Conservation (phyloP, 1,140 invertebrate genomes). For the Lordiphosa mommai region DNA sequence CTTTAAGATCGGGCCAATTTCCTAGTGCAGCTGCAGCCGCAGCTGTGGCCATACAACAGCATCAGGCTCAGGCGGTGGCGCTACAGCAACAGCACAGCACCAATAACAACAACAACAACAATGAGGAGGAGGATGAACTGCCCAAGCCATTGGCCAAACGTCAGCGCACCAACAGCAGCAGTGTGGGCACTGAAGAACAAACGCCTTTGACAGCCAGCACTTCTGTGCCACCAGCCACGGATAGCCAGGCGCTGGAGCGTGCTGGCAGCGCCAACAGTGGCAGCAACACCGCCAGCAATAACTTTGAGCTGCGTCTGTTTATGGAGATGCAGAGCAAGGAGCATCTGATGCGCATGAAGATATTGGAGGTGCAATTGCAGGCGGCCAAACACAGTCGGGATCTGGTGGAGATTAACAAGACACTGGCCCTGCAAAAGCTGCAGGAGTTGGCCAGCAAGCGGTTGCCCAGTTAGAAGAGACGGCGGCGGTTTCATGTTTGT, state of each 20-base stretch:
- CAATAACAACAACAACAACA: slow-evolving; percentile 52
- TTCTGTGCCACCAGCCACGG: slow-evolving; percentile 13
- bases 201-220: slow-evolving; percentile 7
- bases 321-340: slow-evolving; percentile 79
- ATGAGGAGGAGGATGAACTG: slow-evolving; percentile 50
- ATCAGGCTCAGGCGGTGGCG: slow-evolving; percentile 54
- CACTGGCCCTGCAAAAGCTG: slow-evolving; percentile 72
- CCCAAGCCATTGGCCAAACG: slow-evolving; percentile 56
- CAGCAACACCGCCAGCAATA: slow-evolving; percentile 13
- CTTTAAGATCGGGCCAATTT: slow-evolving; percentile 66
- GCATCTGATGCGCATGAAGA: slow-evolving; percentile 78
- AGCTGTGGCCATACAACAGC: slow-evolving; percentile 68
- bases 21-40: slow-evolving; percentile 68
- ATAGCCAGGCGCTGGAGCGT: slow-evolving; percentile 52
- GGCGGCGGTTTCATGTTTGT: slow-evolving; percentile 7
- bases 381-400: slow-evolving; percentile 78
- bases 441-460: slow-evolving; percentile 74
- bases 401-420: slow-evolving; percentile 78
- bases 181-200: slow-evolving; percentile 49
- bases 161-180: slow-evolving; percentile 64
- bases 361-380: slow-evolving; percentile 77
- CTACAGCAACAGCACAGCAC: slow-evolving; percentile 45
- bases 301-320: slow-evolving; percentile 64
- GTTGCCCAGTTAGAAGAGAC: slow-evolving; percentile 57
- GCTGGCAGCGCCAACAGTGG: slow-evolving; percentile 28